Base-by-base conservation (phyloP, 1,140 invertebrate species). In the Drosophila arawakana region DNA sequence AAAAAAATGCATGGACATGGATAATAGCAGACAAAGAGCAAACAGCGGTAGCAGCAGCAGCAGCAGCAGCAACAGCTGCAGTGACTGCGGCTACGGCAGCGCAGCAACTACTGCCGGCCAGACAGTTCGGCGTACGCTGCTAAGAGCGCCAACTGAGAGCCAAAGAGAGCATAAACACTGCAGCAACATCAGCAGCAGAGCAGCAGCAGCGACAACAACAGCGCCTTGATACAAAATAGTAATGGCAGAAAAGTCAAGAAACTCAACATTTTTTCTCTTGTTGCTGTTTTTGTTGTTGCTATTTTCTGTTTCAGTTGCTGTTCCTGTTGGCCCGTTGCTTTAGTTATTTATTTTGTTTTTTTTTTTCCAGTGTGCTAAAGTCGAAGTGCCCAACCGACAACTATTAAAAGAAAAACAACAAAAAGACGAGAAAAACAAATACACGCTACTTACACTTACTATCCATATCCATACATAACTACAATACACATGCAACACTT, bases 401-500 rank as follows among this genome's bases (percentile, higher is more conserved):
- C 82, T 86, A 86, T 85, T 85, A 78, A 85, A 85, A 76, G 25
- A 30, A 81, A 63, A 78, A 71, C 55, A 68, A 79, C 68, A 77
- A 34, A 52, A 68, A 44, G 78, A 76, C 76, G 69, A 76, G 76
- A 88, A 86, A 86, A 88, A 81, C 82, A 86, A 88, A 86, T 86
- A 86, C 83, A 88, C 83, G 74, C 83, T 82, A 82, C 82, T 88
- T 88, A 82, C 83, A 86, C 83, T 86, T 88, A 86, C 82, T 86
- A 86, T 86, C 65, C 81, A 80, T 81, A 84, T 83, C 57, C 76
- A 70, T 68, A 69, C 75, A 85, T 72, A 82, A 76, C 73, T 76
- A 76, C 63, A 68, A 58, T 69, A 75, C 66, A 58, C 37, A 73
- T 60, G 50, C 62, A 77, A 55, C 13, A 37, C 41, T 60, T 21